Percentiles rank a stretch among this genome's conserved stretches.
Conservation (phyloP, 2,797 vertebrate genomes). For the Pseudopleuronectes americanus region DNA sequence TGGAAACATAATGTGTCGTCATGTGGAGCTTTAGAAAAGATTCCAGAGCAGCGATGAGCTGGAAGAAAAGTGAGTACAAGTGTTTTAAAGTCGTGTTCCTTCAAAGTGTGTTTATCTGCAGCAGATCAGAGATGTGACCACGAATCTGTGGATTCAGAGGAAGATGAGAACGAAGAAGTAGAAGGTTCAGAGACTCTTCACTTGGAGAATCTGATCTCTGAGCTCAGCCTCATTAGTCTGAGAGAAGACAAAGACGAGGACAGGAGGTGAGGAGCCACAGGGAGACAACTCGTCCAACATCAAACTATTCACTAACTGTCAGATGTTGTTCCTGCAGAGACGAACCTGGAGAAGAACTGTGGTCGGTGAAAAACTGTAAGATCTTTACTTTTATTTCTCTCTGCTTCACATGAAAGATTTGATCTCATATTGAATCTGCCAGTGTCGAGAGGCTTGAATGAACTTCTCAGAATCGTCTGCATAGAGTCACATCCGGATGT, state of each 20-base stretch:
- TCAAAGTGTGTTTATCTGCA: background rate
- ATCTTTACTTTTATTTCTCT: background rate
- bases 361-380: conserved; percentile 69
- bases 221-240: conserved; percentile 7
- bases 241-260: background rate
- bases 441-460: background rate
- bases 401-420: too few relatives aligned
- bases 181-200: background rate
- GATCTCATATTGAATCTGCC: too few relatives aligned
- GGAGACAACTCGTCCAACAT: background rate
- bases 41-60: too few relatives aligned
- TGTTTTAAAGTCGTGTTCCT: too few relatives aligned
- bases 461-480: conserved; percentile 22
- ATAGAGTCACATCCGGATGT: background rate
- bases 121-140: background rate
- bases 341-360: conserved; percentile 19
- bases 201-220: conserved; percentile 7
- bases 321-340: conserved; percentile 43
- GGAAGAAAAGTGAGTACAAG: too few relatives aligned
- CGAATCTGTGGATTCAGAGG: background rate
- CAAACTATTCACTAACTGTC: background rate
- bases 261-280: conserved; percentile 24
- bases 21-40: too few relatives aligned
- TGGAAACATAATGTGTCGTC: too few relatives aligned
- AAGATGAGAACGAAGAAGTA: background rate